phyloP scores from a whole-genome alignment of 2,888 invertebrate species.

The Ichneumoninae sp. region DNA sequence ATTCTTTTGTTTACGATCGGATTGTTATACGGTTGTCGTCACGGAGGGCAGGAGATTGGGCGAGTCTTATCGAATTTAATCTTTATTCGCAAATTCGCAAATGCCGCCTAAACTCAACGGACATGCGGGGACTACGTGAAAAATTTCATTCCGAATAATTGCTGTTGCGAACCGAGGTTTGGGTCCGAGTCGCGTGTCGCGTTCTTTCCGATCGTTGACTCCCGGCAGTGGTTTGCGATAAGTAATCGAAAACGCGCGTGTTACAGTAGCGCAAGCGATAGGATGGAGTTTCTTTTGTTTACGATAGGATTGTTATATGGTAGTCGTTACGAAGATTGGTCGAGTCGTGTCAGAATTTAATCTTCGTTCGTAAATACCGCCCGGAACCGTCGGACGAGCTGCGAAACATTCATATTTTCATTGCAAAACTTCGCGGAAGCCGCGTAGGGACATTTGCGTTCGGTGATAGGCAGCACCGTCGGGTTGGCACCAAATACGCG shows the following conservation, averaged over 20 bases:
- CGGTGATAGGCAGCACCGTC: neutral
- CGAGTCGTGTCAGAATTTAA: neutral
- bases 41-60: neutral
- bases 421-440: neutral
- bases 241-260: neutral
- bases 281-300: neutral
- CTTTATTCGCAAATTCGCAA: neutral
- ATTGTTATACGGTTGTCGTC: neutral
- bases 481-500: neutral
- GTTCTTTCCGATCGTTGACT: neutral
- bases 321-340: neutral
- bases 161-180: too few species aligned
- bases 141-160: slow-evolving; percentile 88
- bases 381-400: neutral
- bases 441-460: neutral
- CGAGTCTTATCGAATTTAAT: slow-evolving; percentile 62
- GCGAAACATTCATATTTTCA: neutral
- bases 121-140: slow-evolving; percentile 83
- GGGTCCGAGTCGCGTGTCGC: neutral
- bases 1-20: neutral
- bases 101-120: neutral
- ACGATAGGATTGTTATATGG: neutral
- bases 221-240: neutral
- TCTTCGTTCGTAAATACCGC: neutral
- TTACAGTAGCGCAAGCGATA: neutral